These are phyloP conservation scores for Asbolus verrucosus DNA, from an alignment of 1,140 invertebrate species.

Conservation along the genomic window DNA sequence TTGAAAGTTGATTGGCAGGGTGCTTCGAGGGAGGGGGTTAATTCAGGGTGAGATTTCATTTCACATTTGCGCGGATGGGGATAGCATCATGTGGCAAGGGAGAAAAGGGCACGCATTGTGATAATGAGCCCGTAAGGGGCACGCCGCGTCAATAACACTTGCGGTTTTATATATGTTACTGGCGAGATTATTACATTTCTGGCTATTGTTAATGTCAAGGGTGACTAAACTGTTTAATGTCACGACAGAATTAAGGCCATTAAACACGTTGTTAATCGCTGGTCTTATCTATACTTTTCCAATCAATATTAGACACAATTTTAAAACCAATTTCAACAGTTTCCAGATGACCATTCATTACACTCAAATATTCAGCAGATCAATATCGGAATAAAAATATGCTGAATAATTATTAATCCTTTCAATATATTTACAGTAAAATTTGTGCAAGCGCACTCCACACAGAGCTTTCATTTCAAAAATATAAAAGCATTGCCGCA, in stretches of 20 bases:
- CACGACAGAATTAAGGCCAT: neutral
- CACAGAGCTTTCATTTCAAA: no score
- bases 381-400: no score
- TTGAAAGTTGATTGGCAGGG: slow-evolving; percentile 40
- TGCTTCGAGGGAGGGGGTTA: slow-evolving; percentile 23
- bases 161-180: slow-evolving; percentile 42
- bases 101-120: slow-evolving; percentile 43
- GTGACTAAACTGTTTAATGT: slow-evolving; percentile 34
- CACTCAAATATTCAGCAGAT: no score
- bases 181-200: slow-evolving; percentile 40
- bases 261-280: no score
- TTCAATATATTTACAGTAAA: no score
- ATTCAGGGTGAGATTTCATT: slow-evolving; percentile 29
- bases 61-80: slow-evolving; percentile 21
- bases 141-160: slow-evolving; percentile 42
- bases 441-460: no score
- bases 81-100: neutral
- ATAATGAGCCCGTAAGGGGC: slow-evolving; percentile 40
- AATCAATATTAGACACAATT: no score
- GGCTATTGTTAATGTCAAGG: slow-evolving; percentile 27
- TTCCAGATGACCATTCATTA: no score
- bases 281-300: no score
- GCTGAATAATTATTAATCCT: no score
- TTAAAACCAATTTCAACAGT: no score
- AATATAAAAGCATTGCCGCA: no score